Base-by-base conservation (phyloP, 2,888 invertebrate genomes). In the Ormyrus rosae region DNA sequence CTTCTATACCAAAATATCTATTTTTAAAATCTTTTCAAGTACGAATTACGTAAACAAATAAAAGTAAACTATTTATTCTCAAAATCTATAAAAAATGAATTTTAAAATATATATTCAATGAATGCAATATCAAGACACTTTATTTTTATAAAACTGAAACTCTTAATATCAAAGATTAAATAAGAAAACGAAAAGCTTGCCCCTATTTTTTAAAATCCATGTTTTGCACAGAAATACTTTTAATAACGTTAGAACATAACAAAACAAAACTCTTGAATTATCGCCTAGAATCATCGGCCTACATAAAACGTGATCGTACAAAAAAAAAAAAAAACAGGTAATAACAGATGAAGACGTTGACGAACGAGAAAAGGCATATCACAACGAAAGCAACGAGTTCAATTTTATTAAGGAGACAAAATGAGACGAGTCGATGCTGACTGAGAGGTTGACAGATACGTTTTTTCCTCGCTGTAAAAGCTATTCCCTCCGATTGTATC, bases 401-500 rank as follows among this genome's bases (percentile, higher is more conserved):
- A 19, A 19, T 19, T 19, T 19, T 19, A 19, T 19, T 19, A 11
- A 63, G 67, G 48, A 45, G 10, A 60, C 6, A 4, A 58, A 11
- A 2, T 8, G 11, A 75, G 10, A 6, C 53, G 55, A 76, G 55
- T 76, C 13, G 60, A 70, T 70, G 51, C 55, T 60, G 70, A 74
- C 34, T 19, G 11, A 71, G 65, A 61, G 10, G 34, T 6, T 6
- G 13, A 51, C 48, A 50, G 19, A 13, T 74, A 10, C 51, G 56
- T 75, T 80, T 74, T 65, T 75, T 68, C 70, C 45, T 72, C 45
- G 45, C 56, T 68, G 19, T 19, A 55, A 64, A 74, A 60, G 48
- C 51, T 60, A 65, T 75, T 79, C 61, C 71, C 76, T 74, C 65
- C 79, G 73, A 81, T 80, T 60, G 82, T 85, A 85, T 86, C 86